Conservation (phyloP, 2,113 vertebrate genomes). For the Zootoca vivipara region DNA sequence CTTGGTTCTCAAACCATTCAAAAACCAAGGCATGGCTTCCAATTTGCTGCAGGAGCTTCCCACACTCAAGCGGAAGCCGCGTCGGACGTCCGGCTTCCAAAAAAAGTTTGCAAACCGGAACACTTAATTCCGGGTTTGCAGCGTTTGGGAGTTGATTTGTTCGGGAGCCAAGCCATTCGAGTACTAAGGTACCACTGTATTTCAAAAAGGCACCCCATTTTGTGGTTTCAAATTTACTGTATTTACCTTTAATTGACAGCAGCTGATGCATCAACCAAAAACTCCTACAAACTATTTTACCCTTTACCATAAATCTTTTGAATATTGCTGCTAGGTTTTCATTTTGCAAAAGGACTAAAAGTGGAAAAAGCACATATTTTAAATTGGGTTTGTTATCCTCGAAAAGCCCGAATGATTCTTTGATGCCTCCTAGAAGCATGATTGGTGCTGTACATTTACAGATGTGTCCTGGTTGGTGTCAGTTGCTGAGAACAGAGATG, state of each 20-base stretch:
- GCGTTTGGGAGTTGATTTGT: no score
- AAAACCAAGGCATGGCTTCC: no score
- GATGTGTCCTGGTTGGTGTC: neutral
- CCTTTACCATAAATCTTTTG: neutral
- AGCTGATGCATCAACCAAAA: no score
- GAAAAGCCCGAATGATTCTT: neutral
- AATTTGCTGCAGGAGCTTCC: no score
- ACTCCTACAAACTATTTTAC: no score
- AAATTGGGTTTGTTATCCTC: neutral
- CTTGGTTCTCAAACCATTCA: no score
- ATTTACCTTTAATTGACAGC: no score
- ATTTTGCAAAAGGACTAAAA: neutral
- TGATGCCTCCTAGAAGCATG: neutral
- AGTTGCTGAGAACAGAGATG: neutral
- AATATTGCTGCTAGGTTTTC: neutral
- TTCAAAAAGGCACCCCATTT: neutral
- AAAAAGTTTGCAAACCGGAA: no score
- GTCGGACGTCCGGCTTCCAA: no score
- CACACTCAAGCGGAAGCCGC: no score
- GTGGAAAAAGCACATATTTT: neutral
- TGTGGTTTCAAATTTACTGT: neutral
- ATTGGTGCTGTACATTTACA: neutral
- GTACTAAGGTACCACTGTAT: neutral
- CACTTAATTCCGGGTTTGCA: no score
- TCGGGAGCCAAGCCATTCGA: no score